Evolutionary conservation across 2,888 invertebrate genomes (phyloP).

Genomic region (Xestia sexstrigata): DNA sequence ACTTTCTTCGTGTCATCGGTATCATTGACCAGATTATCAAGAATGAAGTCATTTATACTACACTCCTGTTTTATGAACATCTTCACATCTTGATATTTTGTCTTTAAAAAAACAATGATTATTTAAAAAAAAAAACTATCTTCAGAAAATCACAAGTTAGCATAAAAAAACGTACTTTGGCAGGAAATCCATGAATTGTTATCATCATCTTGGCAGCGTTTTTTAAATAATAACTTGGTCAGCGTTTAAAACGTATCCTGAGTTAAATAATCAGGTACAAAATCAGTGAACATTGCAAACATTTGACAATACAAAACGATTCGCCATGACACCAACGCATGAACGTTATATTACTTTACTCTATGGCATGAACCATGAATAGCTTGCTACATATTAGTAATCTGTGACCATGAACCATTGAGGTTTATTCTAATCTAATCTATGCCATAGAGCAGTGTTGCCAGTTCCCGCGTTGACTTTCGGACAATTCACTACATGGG

Average conservation of each 20-base stretch:
- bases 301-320: neutral
- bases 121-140: neutral
- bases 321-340: conserved; percentile 43
- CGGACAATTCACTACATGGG: no score
- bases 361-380: no score
- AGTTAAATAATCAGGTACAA: neutral
- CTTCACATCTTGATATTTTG: conserved; percentile 83
- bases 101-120: conserved; percentile 70
- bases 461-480: no score
- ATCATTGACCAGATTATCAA: conserved; percentile 80
- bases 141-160: neutral
- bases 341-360: no score
- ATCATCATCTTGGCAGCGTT: conserved; percentile 81
- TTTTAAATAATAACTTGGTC: neutral
- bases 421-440: no score
- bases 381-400: no score
- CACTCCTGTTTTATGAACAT: conserved; percentile 80
- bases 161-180: conserved; percentile 73
- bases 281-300: conserved; percentile 17
- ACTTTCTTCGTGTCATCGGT: conserved; percentile 79
- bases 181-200: conserved; percentile 83
- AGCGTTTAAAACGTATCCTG: conserved; percentile 14
- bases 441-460: no score
- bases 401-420: no score
- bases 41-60: conserved; percentile 81